Evolutionary conservation across 2,888 invertebrate species (phyloP), one percentile per base, ranked within the genome.

Genomic region (Ctena decussata): DNA sequence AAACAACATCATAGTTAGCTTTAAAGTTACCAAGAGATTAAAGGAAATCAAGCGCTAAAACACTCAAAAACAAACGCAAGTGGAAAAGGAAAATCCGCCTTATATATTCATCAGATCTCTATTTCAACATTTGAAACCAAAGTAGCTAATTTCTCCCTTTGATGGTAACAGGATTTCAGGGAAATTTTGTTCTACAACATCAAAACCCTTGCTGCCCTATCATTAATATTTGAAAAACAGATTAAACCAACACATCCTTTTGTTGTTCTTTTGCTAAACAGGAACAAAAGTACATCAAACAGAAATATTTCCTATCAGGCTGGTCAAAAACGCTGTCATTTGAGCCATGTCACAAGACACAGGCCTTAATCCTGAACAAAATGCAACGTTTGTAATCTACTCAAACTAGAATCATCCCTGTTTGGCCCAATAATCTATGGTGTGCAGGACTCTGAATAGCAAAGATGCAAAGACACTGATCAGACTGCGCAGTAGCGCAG

Each of bases 211-310:
- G 11, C 65, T 24, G 65, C 65, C 65, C 65, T 65, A 30, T 65
- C 65, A 65, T 65, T 65, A 65, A 65, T 65, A 65, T 65, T 65
- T 65, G 65, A 65, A 65, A 65, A 65, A 65, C 35, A 65, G 65
- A 65, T 65, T 65, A 65, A 65, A 65, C 65, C 11, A 30, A 15
- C 65, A 18, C 65, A 65, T 65, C 65, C 65, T 24, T 65, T 65
- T 65, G 65, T 65, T 65, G 65, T 65, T 65, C 65, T 65, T 65
- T 65, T 65, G 30, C 65, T 18, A 65, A 5, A 65, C 18, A 32
- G 18, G 35, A 65, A 65, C 65, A 65, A 57, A 65, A 35, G 32
- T 32, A 35, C 35, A 65, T 65, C 65, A 65, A 65, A 65, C 8
- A 65, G 30, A 65, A 65, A 35, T 65, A 65, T 65, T 65, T 65